Base-by-base conservation (phyloP, 2,797 vertebrate genomes). In the Myotis pilosus region DNA sequence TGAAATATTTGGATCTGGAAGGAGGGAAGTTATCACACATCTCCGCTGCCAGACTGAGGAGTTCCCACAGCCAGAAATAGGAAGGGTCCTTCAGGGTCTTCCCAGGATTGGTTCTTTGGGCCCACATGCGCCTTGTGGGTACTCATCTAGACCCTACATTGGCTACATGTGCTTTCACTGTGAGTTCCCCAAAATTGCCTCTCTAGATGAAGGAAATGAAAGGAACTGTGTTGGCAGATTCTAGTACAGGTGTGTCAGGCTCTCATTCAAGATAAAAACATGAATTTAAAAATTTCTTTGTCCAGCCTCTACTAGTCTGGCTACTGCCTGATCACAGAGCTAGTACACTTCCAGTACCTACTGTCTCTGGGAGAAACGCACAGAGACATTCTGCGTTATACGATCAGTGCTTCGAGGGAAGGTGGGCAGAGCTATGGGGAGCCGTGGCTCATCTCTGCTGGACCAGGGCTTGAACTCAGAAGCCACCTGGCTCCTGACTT, bases 281-380 rank as follows among this genome's bases (percentile, higher is more conserved):
- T 23, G 68, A 72, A 74, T 30, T 51, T 53, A 10, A 33, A 49
- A 72, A 74, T 86, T 9, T 94, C 44, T 74, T 83, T 57, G 22
- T 68, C 8, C 6, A 38, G 36, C 64, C 75, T 89, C 33, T 28
- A 3, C 20, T 53, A 3, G 71, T 15, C 47, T 80, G 30, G 75
- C 60, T 76, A 60, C 6, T 66, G 49, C 57, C 51, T 9, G 1
- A 22, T 3, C 22, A 62, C 23, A 87, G 33, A 64, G 15, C 10
- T 0, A 0, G 20, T 60, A 12, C 2, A 3, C 3, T 80, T n/a
- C 44, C 19, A 8, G 20, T 15, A 25, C 19, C 20, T 57, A 0
- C 25, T 25, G 33, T 15, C 91, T 75, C 88, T 71, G 9, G 74
- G 41, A 33, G 19, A 23, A 78, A 87, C 1, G 6, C 28, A 47